A percentile compares a stretch with the other conserved stretches of the same genome.
These are phyloP conservation scores for Anguilla marmorata DNA, from an alignment of 2,797 vertebrate species.

Conservation along the genomic window DNA sequence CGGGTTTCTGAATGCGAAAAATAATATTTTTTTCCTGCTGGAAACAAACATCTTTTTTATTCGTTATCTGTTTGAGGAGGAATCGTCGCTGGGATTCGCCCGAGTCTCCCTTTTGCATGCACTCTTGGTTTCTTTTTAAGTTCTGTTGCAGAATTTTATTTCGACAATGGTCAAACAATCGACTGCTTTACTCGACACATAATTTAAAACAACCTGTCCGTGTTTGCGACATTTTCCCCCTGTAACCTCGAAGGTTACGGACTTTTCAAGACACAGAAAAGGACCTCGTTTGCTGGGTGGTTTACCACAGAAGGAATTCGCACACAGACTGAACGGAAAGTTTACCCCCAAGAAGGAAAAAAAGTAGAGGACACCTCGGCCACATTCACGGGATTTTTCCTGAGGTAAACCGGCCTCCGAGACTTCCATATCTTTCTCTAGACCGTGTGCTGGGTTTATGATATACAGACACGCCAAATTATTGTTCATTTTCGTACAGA, in stretches of 20 bases:
- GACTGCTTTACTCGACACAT: constrained; percentile 54
- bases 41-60: constrained; percentile 48
- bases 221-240: neutral
- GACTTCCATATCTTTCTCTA: constrained; percentile 41
- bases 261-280: constrained; percentile 7
- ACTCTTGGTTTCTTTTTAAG: neutral
- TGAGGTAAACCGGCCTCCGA: constrained; percentile 66
- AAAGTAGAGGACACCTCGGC: constrained; percentile 56
- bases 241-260: constrained; percentile 8
- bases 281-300: neutral
- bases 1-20: constrained; percentile 58
- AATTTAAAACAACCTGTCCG: constrained; percentile 19
- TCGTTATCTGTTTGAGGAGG: neutral
- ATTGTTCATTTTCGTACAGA: constrained; percentile 21
- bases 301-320: constrained; percentile 53
- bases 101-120: neutral
- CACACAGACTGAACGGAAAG: constrained; percentile 63
- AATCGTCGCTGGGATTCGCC: constrained; percentile 20
- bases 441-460: constrained; percentile 15
- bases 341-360: constrained; percentile 59
- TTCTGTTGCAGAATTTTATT: constrained; percentile 32
- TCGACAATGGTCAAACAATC: constrained; percentile 66
- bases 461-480: constrained; percentile 34
- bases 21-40: constrained; percentile 47
- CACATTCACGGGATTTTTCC: constrained; percentile 57